These are phyloP conservation scores for Sceloporus undulatus DNA, from an alignment of 2,113 vertebrate genomes.

Conservation along the genomic window DNA sequence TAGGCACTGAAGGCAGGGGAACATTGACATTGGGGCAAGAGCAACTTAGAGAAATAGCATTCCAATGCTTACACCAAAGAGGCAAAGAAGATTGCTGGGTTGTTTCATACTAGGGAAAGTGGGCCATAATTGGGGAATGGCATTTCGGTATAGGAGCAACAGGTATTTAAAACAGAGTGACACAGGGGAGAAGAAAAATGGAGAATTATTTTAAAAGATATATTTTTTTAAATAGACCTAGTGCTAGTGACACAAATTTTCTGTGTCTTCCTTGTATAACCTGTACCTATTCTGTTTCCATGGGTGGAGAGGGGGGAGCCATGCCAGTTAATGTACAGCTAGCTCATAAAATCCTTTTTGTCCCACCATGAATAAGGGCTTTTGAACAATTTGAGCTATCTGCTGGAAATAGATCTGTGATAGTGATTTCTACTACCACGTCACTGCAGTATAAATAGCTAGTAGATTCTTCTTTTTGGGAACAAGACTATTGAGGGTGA, in stretches of 20 bases:
- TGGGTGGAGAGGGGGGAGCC: too few relatives aligned
- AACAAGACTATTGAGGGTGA: not conserved
- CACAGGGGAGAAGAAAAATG: not conserved
- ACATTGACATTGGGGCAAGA: not conserved
- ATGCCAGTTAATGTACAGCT: not conserved
- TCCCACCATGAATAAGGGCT: not conserved
- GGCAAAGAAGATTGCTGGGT: not conserved
- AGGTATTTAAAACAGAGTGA: not conserved
- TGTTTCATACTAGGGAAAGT: not conserved
- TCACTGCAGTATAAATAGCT: slow-evolving; percentile 8
- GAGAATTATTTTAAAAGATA: not conserved
- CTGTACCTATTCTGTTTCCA: not conserved
- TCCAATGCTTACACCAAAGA: not conserved
- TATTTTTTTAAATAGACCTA: not conserved
- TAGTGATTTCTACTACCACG: slow-evolving; percentile 1
- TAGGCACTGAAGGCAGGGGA: too few relatives aligned
- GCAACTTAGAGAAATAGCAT: not conserved
- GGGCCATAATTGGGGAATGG: not conserved
- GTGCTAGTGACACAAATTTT: not conserved
- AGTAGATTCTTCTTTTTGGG: not conserved
- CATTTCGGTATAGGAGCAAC: not conserved
- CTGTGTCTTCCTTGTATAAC: not conserved
- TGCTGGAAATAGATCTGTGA: not conserved
- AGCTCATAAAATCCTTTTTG: not conserved
- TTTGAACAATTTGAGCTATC: slow-evolving; percentile 10